Conservation (phyloP, 2,888 invertebrate genomes). For the Ennomos fuscantarius region DNA sequence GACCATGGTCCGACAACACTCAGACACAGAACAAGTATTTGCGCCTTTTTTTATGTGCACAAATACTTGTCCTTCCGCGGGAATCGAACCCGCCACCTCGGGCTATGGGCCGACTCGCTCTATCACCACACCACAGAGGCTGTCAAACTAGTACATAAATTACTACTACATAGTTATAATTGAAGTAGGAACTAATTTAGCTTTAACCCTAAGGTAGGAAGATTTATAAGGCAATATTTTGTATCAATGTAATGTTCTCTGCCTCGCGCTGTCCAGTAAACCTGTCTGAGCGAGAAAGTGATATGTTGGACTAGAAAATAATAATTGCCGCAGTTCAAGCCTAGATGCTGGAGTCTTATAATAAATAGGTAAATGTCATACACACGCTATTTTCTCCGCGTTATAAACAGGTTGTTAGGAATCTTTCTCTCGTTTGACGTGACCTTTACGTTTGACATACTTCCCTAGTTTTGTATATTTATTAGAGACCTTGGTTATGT, state of each 20-base stretch:
- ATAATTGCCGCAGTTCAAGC: constrained; percentile 29
- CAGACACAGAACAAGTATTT: too few relatives aligned
- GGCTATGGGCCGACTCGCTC: too few relatives aligned
- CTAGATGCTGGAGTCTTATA: constrained; percentile 20
- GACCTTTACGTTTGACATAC: constrained; percentile 16
- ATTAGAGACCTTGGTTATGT: constrained; percentile 5
- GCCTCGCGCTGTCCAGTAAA: constrained; percentile 14
- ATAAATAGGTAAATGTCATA: constrained; percentile 22
- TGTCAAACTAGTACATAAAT: too few relatives aligned
- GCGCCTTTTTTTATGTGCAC: too few relatives aligned
- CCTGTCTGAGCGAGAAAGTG: constrained; percentile 29
- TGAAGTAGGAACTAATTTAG: too few relatives aligned
- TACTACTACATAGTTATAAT: too few relatives aligned
- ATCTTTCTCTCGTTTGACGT: constrained; percentile 12
- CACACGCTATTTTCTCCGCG: constrained; percentile 8
- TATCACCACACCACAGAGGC: too few relatives aligned
- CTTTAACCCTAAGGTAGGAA: too few relatives aligned
- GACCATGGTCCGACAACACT: too few relatives aligned
- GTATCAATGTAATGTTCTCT: background rate
- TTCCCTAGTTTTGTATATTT: constrained; percentile 12
- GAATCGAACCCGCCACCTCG: too few relatives aligned
- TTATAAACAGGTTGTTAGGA: constrained; percentile 10
- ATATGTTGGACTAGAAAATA: constrained; percentile 32
- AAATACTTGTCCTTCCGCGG: too few relatives aligned
- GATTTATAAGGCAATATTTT: background rate